These are phyloP conservation scores for Drosophila sp. DNA, from an alignment of 1,140 invertebrate species.

Conservation along the genomic window DNA sequence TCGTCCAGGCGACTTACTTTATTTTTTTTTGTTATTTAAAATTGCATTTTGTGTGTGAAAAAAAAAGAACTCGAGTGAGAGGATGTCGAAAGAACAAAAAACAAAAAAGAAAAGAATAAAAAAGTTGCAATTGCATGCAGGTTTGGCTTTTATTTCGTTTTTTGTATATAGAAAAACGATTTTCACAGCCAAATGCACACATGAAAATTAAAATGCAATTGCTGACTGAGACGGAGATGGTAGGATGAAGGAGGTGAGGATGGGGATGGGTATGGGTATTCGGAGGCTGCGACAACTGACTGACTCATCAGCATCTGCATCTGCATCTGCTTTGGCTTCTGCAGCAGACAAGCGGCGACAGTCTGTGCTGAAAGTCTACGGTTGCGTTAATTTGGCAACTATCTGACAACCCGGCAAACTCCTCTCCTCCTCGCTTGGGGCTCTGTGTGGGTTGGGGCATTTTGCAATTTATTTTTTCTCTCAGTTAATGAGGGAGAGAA, in stretches of 20 bases:
- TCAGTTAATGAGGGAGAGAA: constrained; percentile 1
- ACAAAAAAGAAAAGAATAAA: not conserved
- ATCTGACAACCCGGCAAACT: not conserved
- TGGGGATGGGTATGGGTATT: not conserved
- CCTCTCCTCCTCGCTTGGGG: not conserved
- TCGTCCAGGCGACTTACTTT: too few species aligned
- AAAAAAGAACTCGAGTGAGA: constrained; percentile 2
- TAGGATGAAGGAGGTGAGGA: not conserved
- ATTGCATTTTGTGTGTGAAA: constrained; percentile 49
- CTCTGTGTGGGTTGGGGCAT: not conserved
- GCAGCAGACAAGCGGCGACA: constrained; percentile 53
- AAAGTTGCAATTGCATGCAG: constrained; percentile 25
- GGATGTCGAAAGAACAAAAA: constrained; percentile 7
- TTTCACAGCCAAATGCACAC: constrained; percentile 73
- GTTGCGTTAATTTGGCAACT: constrained; percentile 59
- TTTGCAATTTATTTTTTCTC: not conserved
- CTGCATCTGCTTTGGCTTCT: constrained; percentile 21
- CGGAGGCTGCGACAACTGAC: constrained; percentile 27
- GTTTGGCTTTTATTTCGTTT: constrained; percentile 9
- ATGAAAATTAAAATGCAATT: constrained; percentile 66
- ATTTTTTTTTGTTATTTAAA: constrained; percentile 35
- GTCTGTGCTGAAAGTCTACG: constrained; percentile 60
- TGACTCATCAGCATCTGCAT: constrained; percentile 50
- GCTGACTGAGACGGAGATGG: constrained; percentile 23
- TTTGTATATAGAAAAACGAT: constrained; percentile 58